Evolutionary conservation across 1,140 invertebrate genomes (phyloP).

Genomic region (Mya arenaria): DNA sequence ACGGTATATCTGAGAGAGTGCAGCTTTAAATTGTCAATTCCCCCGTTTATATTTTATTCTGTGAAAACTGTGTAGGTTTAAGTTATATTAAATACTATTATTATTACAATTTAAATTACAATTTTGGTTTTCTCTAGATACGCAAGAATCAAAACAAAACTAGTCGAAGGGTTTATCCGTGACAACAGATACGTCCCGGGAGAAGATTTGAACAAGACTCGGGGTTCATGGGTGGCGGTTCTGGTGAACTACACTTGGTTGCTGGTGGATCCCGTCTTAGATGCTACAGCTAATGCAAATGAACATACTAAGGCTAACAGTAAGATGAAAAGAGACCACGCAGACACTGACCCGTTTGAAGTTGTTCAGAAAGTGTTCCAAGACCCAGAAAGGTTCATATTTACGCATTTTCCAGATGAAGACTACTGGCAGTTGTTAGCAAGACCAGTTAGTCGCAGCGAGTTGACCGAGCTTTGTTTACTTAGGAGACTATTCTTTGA

Average conservation of each 20-base stretch:
- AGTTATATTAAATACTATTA: no score
- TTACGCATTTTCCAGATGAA: constrained; percentile 72
- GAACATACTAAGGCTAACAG: background rate
- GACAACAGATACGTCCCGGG: background rate
- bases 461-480: constrained; percentile 57
- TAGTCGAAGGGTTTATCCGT: constrained; percentile 20
- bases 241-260: constrained; percentile 8
- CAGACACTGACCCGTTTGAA: background rate
- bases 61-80: no score
- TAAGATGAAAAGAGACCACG: background rate
- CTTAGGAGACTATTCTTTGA: background rate
- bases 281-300: background rate
- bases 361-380: background rate
- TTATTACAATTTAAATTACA: no score
- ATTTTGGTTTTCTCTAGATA: constrained; percentile 15
- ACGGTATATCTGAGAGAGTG: no score
- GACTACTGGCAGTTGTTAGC: constrained; percentile 72
- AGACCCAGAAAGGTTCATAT: constrained; percentile 71
- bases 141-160: constrained; percentile 14
- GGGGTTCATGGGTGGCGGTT: constrained; percentile 5
- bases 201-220: background rate
- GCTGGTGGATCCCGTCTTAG: background rate
- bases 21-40: no score
- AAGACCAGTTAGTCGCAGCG: constrained; percentile 55
- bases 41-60: no score